Evolutionary conservation across 2,113 vertebrate species (phyloP), one percentile per base, ranked within the genome.

Genomic region (Melanerpes formicivorus): DNA sequence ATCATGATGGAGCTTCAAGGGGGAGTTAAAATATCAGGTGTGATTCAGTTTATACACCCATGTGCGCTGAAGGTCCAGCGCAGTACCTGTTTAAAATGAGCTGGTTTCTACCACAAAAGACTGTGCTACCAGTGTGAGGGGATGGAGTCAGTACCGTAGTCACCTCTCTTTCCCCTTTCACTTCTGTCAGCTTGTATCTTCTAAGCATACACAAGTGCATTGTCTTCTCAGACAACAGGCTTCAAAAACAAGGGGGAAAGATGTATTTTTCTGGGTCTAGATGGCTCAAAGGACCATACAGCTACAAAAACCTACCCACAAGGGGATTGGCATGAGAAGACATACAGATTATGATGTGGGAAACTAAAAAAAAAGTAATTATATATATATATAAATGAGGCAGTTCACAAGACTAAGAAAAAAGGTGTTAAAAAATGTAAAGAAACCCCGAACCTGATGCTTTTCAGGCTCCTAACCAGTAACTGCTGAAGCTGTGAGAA

Each of bases 391-490:
- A 67, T 14, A 52, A 66, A 75, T 26, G 74, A 82, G 52, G 8
- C 15, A 37, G 30, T 6, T 63, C 21, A 44, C 1, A 10, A 54
- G 54, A 44, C n/a, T 46, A 52, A 62, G n/a, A 66, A 73, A 85
- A 69, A 59, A 75, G 27, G 54, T 1, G 2, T 66, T 72, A 1
- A 80, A 78, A 93, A 81, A 88, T 27, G 5, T 32, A 67, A 88
- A 94, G 95, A 74, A 14, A 22, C 25, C 25, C 11, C 25, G 70
- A 74, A 79, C 11, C 12, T 66, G 66, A 59, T 29, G 59, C 26
- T 92, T 95, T 93, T 90, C 92, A 63, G 75, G 40, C 91, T 94
- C 66, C 76, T 91, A 93, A 76, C 69, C 70, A 26, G 37, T 81
- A 75, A 84, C 48, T 27, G 62, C 84, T 90, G 88, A 74, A 87